Conservation (phyloP, 1,140 invertebrate species). For the Drosophila albomicans region DNA sequence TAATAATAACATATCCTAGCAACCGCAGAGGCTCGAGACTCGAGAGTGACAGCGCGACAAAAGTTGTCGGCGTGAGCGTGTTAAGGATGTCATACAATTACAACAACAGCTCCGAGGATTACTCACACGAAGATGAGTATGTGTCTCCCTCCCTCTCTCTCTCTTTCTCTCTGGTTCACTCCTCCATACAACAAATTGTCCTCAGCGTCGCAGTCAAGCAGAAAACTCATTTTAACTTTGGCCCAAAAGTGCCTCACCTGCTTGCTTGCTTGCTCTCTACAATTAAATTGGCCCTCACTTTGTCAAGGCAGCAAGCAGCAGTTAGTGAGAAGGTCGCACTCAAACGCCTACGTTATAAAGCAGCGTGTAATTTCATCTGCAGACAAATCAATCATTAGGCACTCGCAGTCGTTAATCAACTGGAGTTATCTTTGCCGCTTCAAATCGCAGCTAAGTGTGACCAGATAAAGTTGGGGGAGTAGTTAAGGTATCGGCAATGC, state of each 20-base stretch:
- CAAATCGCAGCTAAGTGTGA: neutral
- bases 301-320: neutral
- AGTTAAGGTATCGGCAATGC: neutral
- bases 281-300: constrained; percentile 18
- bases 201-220: constrained; percentile 50
- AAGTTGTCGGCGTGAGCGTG: neutral
- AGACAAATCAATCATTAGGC: constrained; percentile 27
- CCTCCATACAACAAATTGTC: neutral
- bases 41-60: too few species aligned
- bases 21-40: constrained; percentile 15
- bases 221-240: constrained; percentile 53
- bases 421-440: constrained; percentile 24
- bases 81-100: constrained; percentile 69
- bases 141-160: constrained; percentile 13
- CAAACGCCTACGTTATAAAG: neutral
- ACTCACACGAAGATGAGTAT: constrained; percentile 75
- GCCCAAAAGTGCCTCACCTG: constrained; percentile 42
- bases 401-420: constrained; percentile 24
- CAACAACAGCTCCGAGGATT: constrained; percentile 69
- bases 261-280: neutral
- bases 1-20: constrained; percentile 14
- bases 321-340: constrained; percentile 1
- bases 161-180: neutral
- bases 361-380: neutral
- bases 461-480: neutral